phyloP scores from a whole-genome alignment of 2,888 invertebrate species.

The Sarcophaga rosellei region DNA sequence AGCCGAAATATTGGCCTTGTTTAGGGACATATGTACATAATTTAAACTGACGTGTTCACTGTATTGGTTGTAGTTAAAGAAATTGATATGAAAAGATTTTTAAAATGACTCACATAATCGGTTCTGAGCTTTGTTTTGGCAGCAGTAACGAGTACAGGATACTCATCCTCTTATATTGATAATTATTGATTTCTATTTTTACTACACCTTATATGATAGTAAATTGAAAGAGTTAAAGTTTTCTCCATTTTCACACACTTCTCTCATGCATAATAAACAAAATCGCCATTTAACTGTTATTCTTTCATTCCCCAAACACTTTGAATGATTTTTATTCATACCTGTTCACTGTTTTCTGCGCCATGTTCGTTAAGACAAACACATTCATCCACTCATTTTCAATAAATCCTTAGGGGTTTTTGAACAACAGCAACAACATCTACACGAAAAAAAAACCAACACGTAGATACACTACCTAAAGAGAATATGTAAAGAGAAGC shows the following conservation, averaged over 20 bases:
- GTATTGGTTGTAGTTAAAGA: too few species aligned
- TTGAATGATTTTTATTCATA: slow-evolving; percentile 32
- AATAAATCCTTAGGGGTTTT: slow-evolving; percentile 59
- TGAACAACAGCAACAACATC: slow-evolving; percentile 8
- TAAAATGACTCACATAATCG: too few species aligned
- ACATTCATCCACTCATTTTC: slow-evolving; percentile 40
- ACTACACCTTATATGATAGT: too few species aligned
- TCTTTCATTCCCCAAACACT: neutral
- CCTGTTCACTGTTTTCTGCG: slow-evolving; percentile 1
- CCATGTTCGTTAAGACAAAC: slow-evolving; percentile 37
- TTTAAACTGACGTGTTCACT: too few species aligned
- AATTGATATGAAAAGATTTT: too few species aligned
- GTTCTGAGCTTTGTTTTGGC: too few species aligned
- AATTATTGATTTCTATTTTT: too few species aligned
- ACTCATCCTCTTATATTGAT: too few species aligned
- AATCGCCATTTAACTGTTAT: neutral
- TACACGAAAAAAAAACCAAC: slow-evolving; percentile 8
- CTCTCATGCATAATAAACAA: neutral
- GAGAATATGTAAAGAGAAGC: neutral
- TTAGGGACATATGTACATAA: too few species aligned
- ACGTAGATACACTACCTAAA: slow-evolving; percentile 16
- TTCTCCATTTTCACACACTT: neutral
- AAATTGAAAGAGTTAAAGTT: too few species aligned
- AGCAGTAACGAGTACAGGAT: too few species aligned
- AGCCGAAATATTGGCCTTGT: too few species aligned